Evolutionary conservation across 2,888 invertebrate species (phyloP), one percentile per base, ranked within the genome.

Genomic region (Rhamphomyia laevipes): DNA sequence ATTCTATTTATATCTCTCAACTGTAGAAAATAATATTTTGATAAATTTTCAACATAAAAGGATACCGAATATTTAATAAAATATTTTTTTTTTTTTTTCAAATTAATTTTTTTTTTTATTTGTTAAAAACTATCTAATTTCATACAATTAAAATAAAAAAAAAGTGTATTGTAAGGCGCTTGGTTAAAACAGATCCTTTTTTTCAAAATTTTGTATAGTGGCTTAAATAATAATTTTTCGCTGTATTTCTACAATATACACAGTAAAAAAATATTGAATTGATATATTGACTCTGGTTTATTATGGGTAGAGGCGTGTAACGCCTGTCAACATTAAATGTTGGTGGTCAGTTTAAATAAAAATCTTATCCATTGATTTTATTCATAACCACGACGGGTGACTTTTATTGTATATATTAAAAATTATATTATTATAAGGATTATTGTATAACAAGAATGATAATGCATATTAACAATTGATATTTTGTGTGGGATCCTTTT

Each of bases 291-390:
- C 59, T 54, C 58, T 61, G 61, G 62, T 63, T 63, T 64, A 63
- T 63, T 68, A 66, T 68, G 66, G n/a, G 65, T 58, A 64, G 60
- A 61, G 68, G 68, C 68, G 68, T 69, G 64, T 62, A 63, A 63
- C 62, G 65, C 62, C 67, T 69, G 69, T 69, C 68, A 69, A 67
- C 69, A 68, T 67, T 68, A 63, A 61, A 64, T 64, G 67, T 67
- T 68, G 66, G 66, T 67, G 68, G 68, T 59, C 67, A 65, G 23
- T 27, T 27, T 2, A 27, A 21, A 21, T 21, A 3, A 21, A 21
- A 21, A 21, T 21, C 21, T 4, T 21, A 5, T 21, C 5, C 5
- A 4, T 21, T 21, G 21, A 21, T 7, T 27, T 9, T 27, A 27
- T 27, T 27, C 23, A 27, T 27, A 27, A 27, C 23, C 23, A 7